phyloP scores from a whole-genome alignment of 92 coral and sea anemone species.

The Palythoa grandiflora region DNA sequence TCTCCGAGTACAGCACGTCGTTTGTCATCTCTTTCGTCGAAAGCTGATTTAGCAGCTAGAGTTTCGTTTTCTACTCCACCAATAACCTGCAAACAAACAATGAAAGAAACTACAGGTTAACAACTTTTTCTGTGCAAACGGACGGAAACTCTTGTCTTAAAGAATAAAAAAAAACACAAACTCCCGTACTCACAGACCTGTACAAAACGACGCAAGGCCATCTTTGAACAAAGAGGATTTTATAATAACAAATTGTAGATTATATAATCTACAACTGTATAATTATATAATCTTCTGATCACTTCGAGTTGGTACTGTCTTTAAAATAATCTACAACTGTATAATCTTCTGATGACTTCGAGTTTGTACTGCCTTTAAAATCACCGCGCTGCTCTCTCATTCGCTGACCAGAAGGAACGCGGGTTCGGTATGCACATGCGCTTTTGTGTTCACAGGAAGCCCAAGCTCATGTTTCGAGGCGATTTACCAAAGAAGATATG shows the following conservation, averaged over 20 bases:
- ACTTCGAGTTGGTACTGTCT: background rate
- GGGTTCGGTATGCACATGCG: too few relatives aligned
- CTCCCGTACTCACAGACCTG: slow-evolving; percentile 72
- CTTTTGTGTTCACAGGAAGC: too few relatives aligned
- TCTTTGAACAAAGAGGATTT: slow-evolving; percentile 17
- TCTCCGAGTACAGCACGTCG: slow-evolving; percentile 95
- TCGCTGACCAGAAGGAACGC: background rate
- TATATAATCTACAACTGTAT: too few relatives aligned
- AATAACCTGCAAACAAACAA: slow-evolving; percentile 58
- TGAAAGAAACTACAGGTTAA: background rate
- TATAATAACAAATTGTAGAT: background rate
- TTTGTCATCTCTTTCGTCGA: slow-evolving; percentile 50
- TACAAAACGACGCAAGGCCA: slow-evolving; percentile 90
- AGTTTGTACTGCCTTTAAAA: background rate
- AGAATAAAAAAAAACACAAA: background rate
- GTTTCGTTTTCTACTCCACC: slow-evolving; percentile 74
- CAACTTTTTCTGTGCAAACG: background rate
- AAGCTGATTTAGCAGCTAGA: slow-evolving; percentile 60
- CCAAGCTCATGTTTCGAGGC: too few relatives aligned
- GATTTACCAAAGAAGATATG: too few relatives aligned
- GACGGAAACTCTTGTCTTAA: background rate
- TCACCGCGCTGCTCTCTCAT: background rate
- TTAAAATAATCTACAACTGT: too few relatives aligned
- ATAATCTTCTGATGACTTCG: background rate
- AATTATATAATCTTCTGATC: too few relatives aligned